Evolutionary conservation across 2,888 invertebrate genomes (phyloP).

Genomic region (Arge pagana): DNA sequence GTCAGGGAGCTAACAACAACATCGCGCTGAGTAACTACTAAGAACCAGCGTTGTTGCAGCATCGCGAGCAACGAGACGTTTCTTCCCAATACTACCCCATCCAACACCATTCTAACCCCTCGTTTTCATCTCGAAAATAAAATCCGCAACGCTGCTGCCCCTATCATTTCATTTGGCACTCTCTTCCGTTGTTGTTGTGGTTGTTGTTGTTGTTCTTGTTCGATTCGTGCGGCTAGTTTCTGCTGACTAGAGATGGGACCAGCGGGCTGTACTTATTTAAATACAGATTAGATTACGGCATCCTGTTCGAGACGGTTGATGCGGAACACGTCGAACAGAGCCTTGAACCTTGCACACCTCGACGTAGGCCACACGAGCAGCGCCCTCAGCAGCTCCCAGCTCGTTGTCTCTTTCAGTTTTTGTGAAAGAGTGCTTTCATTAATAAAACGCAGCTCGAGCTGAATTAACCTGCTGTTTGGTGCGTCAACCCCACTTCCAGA

Average conservation of each 20-base stretch:
- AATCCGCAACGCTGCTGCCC: background rate
- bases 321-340: background rate
- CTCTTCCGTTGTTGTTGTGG: too few species aligned
- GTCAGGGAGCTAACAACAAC: conserved; percentile 18
- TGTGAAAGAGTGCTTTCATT: conserved; percentile 50
- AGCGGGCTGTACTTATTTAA: too few species aligned
- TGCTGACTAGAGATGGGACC: too few species aligned
- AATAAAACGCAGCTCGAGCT: conserved; percentile 32
- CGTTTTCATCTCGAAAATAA: too few species aligned
- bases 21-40: conserved; percentile 43
- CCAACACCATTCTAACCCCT: too few species aligned
- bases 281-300: conserved; percentile 17
- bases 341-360: conserved; percentile 4
- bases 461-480: conserved; percentile 34
- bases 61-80: background rate
- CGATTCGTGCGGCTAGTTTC: too few species aligned
- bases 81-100: too few species aligned
- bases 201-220: too few species aligned
- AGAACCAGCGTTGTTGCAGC: conserved; percentile 22
- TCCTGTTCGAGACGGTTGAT: conserved; percentile 11
- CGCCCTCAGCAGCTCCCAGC: conserved; percentile 33
- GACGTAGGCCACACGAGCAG: background rate
- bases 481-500: conserved; percentile 39
- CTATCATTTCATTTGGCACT: background rate
- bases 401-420: conserved; percentile 24